Conservation (phyloP, 1,140 invertebrate genomes). For the Hyphantria cunea region DNA sequence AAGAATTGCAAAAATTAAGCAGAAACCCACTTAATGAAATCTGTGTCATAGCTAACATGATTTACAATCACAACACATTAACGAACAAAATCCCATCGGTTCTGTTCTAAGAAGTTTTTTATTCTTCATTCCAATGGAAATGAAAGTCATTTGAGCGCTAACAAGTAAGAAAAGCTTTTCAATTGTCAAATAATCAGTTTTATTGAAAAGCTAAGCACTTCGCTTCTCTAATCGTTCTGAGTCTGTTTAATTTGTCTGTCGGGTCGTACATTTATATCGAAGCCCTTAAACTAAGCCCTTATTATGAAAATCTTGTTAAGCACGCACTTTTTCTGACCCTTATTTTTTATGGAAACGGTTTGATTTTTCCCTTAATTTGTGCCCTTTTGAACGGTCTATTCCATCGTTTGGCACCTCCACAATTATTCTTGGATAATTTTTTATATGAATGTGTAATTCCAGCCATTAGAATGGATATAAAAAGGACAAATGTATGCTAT, state of each 20-base stretch:
- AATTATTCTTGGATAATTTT: no score
- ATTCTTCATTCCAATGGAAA: neutral
- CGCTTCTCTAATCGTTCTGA: neutral
- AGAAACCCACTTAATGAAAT: no score
- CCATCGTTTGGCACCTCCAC: no score
- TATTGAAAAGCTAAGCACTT: neutral
- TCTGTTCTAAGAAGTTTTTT: no score
- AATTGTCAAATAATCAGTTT: neutral
- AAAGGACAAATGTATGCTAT: no score
- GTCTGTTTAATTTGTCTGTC: constrained; percentile 16
- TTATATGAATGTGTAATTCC: no score
- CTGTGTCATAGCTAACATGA: no score
- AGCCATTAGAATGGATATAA: no score
- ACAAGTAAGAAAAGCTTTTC: neutral
- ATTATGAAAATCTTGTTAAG: constrained; percentile 24
- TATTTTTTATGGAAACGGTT: neutral
- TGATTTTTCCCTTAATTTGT: constrained; percentile 12
- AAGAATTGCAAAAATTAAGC: no score
- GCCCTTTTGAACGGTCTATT: constrained; percentile 9
- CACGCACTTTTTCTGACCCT: constrained; percentile 3
- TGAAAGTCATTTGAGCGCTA: neutral
- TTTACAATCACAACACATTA: no score
- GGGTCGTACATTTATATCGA: constrained; percentile 1
- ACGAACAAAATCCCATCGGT: no score
- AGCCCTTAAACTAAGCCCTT: constrained; percentile 10